Conservation (phyloP, 1,140 invertebrate genomes). For the Drosophila persimilis region DNA sequence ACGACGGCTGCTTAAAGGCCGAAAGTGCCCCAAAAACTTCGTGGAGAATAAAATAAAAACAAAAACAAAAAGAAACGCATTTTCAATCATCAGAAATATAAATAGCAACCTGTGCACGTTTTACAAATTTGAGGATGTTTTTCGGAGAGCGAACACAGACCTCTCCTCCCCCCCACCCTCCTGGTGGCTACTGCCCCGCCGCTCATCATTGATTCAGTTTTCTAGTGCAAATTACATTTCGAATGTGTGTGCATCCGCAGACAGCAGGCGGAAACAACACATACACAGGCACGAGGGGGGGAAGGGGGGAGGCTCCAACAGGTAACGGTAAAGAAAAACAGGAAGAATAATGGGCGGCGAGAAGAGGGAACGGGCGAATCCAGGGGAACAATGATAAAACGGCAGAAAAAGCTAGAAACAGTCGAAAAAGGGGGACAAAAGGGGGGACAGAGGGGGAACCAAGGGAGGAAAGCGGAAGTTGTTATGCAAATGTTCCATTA, state of each 20-base stretch:
- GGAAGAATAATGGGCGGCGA: no score
- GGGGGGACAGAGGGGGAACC: no score
- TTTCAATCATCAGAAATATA: no score
- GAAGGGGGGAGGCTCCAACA: slow-evolving; percentile 26
- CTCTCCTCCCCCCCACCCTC: not conserved
- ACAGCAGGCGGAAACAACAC: slow-evolving; percentile 7
- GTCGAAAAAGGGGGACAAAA: slow-evolving; percentile 3
- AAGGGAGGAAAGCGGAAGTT: slow-evolving; percentile 52
- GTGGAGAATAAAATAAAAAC: no score
- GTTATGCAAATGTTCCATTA: slow-evolving; percentile 65
- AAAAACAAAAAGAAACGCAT: no score
- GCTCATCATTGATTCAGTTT: slow-evolving; percentile 18
- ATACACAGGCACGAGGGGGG: no score
- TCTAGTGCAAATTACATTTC: slow-evolving; percentile 66
- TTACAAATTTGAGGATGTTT: slow-evolving; percentile 40
- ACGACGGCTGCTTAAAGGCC: no score
- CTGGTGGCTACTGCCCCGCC: no score
- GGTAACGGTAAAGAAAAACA: slow-evolving; percentile 32
- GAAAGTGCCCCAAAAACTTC: no score
- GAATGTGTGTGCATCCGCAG: slow-evolving; percentile 3
- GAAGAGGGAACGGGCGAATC: no score
- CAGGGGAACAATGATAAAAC: slow-evolving; percentile 28
- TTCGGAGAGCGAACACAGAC: not conserved
- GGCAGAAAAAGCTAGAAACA: slow-evolving; percentile 34
- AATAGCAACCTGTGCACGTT: no score